Evolutionary conservation across 2,888 invertebrate species (phyloP).

Genomic region (Rhamnusium bicolor): DNA sequence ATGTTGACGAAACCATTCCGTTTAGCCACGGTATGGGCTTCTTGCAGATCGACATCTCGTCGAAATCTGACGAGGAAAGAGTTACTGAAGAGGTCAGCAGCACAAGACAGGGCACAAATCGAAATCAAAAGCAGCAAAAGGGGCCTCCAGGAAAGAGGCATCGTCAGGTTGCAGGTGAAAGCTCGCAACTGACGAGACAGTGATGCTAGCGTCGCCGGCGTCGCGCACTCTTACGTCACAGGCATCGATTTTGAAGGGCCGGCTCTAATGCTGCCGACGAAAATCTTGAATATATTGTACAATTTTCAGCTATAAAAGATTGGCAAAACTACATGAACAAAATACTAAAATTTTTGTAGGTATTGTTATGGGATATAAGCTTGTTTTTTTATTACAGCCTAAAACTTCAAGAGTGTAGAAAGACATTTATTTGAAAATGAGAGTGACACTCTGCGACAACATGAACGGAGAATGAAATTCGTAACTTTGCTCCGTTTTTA

Average conservation of each 20-base stretch:
- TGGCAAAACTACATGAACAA: no score
- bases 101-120: slow-evolving; percentile 54
- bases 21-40: slow-evolving; percentile 87
- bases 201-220: slow-evolving; percentile 39
- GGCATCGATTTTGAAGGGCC: slow-evolving; percentile 59
- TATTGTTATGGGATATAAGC: no score
- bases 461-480: no score
- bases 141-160: slow-evolving; percentile 67
- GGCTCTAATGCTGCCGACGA: slow-evolving; percentile 1
- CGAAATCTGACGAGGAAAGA: slow-evolving; percentile 94
- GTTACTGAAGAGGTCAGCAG: slow-evolving; percentile 87
- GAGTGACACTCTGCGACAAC: no score
- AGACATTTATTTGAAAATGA: no score
- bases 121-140: slow-evolving; percentile 53
- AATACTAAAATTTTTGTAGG: no score
- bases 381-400: no score
- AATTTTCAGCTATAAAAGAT: neutral
- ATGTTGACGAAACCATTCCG: slow-evolving; percentile 95
- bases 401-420: no score
- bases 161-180: slow-evolving; percentile 59
- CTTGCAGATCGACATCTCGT: slow-evolving; percentile 81
- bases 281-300: slow-evolving; percentile 4
- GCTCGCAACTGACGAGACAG: slow-evolving; percentile 51
- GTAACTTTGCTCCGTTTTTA: no score
- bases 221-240: slow-evolving; percentile 63